These are phyloP conservation scores for Enteromius radiatus DNA, from an alignment of 2,797 vertebrate genomes.

Conservation along the genomic window DNA sequence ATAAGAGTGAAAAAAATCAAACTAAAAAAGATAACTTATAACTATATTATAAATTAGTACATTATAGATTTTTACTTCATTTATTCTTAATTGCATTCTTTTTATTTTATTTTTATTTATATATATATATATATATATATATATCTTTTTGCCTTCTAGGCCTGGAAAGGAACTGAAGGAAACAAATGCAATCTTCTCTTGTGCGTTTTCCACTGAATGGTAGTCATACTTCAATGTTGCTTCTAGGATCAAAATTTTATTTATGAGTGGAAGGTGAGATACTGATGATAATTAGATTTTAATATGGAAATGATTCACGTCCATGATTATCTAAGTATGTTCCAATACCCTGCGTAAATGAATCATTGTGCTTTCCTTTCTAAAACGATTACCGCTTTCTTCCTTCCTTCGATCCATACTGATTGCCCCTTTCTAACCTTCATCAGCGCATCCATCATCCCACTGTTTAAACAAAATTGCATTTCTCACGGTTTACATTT, in stretches of 20 bases:
- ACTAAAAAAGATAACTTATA: too few relatives aligned
- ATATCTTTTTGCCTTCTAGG: background rate
- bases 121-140: too few relatives aligned
- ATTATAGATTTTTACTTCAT: background rate
- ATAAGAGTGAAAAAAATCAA: too few relatives aligned
- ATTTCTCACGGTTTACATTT: conserved; percentile 20
- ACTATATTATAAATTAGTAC: too few relatives aligned
- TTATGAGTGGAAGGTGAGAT: background rate
- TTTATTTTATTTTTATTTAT: background rate
- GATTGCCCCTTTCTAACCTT: conserved; percentile 14
- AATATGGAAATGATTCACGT: conserved; percentile 10
- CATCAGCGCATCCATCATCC: conserved; percentile 4
- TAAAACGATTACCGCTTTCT: background rate
- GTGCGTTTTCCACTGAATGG: background rate
- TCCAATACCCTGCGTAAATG: background rate
- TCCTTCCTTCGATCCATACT: conserved; percentile 1
- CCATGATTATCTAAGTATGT: background rate
- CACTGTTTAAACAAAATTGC: conserved; percentile 14
- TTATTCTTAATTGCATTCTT: conserved; percentile 1
- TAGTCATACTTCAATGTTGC: background rate
- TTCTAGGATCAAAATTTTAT: background rate
- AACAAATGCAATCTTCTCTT: background rate
- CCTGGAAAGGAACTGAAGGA: background rate
- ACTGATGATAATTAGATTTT: background rate
- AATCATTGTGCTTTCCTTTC: conserved; percentile 3